Percentiles rank a stretch among this genome's conserved stretches.
Evolutionary conservation across 2,113 vertebrate species (phyloP).

Genomic region (Paralichthys olivaceus): DNA sequence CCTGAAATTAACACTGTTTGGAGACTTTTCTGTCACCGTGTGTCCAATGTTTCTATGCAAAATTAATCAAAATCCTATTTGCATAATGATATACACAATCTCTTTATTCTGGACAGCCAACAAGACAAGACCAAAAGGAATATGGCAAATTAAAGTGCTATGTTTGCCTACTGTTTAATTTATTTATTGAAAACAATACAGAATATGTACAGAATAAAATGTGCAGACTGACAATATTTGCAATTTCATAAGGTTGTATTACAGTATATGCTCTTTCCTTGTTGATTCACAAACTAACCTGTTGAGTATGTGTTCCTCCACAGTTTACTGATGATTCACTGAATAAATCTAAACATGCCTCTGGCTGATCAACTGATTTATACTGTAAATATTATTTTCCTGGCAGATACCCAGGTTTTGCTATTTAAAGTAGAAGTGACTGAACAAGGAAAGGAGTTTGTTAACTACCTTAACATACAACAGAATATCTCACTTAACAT

Average conservation of each 20-base stretch:
- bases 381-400: slow-evolving; percentile 11
- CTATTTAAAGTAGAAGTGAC: background rate
- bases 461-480: too few species aligned
- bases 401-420: background rate
- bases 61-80: too few species aligned
- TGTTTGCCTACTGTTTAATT: background rate
- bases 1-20: too few species aligned
- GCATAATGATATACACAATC: too few species aligned
- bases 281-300: background rate
- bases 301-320: too few species aligned
- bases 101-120: background rate
- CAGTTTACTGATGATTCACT: background rate
- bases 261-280: background rate
- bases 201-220: background rate
- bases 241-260: background rate
- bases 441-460: background rate
- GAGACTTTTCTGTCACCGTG: background rate
- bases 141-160: too few species aligned
- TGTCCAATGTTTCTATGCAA: too few species aligned
- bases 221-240: background rate
- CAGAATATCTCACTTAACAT: too few species aligned
- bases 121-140: too few species aligned
- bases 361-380: background rate
- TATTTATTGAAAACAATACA: background rate
- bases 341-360: too few species aligned